Conservation (phyloP, 2,113 vertebrate genomes). For the Zootoca vivipara region DNA sequence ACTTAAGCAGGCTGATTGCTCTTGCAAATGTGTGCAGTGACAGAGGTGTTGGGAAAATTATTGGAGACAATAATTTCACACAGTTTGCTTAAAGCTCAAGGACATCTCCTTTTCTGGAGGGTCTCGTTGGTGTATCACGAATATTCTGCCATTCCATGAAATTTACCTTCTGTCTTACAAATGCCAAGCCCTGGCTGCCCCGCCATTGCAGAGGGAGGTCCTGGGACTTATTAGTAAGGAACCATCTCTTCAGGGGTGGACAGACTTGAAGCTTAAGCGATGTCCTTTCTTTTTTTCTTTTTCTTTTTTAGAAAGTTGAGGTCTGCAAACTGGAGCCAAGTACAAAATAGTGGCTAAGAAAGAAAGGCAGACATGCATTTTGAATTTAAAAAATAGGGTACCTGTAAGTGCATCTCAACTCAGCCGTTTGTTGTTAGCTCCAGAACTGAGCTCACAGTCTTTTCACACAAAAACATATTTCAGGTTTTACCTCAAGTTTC, state of each 20-base stretch:
- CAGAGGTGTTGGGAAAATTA: background rate
- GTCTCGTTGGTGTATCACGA: background rate
- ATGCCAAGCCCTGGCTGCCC: background rate
- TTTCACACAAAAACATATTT: no score
- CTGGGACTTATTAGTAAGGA: background rate
- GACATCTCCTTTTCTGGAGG: background rate
- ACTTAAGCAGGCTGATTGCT: background rate
- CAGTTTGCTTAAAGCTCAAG: background rate
- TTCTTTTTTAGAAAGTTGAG: no score
- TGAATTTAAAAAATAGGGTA: no score
- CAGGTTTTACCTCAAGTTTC: no score
- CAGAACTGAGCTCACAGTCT: no score
- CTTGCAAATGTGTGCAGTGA: background rate
- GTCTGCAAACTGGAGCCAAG: no score
- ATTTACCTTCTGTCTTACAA: background rate
- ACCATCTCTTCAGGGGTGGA: background rate
- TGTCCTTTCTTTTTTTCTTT: no score
- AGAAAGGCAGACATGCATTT: no score
- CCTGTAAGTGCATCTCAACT: no score
- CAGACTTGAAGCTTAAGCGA: background rate
- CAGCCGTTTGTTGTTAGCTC: no score
- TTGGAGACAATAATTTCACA: background rate
- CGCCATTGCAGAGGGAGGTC: background rate
- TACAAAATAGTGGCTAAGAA: no score
- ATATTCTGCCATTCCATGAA: background rate